Conservation (phyloP, 1,140 invertebrate genomes). For the Helicoverpa zea region DNA sequence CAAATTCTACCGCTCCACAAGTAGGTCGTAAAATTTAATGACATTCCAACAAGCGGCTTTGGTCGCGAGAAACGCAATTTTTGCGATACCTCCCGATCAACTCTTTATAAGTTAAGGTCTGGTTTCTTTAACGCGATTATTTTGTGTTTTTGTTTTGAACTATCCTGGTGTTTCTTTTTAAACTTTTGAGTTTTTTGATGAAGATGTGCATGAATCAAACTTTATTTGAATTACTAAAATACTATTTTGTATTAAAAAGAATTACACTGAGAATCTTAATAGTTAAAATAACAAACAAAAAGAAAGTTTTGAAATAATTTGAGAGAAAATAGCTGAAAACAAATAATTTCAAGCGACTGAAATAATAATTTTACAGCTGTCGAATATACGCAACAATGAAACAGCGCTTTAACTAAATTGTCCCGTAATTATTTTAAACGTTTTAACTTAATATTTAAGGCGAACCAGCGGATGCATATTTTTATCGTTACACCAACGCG, state of each 20-base stretch:
- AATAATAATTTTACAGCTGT: neutral
- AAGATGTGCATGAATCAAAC: no score
- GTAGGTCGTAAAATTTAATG: constrained; percentile 82
- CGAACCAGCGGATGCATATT: constrained; percentile 73
- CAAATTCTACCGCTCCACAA: constrained; percentile 58
- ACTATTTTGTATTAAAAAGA: no score
- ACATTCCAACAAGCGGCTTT: constrained; percentile 69
- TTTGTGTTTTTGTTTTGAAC: constrained; percentile 3
- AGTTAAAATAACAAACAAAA: no score
- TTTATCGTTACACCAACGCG: constrained; percentile 71
- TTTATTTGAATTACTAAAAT: no score
- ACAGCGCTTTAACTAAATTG: constrained; percentile 72
- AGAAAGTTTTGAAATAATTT: no score
- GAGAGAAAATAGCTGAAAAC: no score
- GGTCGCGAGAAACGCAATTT: constrained; percentile 71
- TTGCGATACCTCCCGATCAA: constrained; percentile 67
- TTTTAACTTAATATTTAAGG: constrained; percentile 81
- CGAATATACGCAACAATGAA: constrained; percentile 40
- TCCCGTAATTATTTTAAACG: constrained; percentile 83
- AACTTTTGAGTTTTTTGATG: neutral
- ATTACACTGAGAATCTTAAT: no score
- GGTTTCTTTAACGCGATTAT: constrained; percentile 55
- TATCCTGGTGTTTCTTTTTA: neutral
- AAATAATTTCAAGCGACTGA: neutral
- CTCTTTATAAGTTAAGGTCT: constrained; percentile 64